These are phyloP conservation scores for Florisuga fusca DNA, from an alignment of 2,797 vertebrate genomes.

Conservation along the genomic window DNA sequence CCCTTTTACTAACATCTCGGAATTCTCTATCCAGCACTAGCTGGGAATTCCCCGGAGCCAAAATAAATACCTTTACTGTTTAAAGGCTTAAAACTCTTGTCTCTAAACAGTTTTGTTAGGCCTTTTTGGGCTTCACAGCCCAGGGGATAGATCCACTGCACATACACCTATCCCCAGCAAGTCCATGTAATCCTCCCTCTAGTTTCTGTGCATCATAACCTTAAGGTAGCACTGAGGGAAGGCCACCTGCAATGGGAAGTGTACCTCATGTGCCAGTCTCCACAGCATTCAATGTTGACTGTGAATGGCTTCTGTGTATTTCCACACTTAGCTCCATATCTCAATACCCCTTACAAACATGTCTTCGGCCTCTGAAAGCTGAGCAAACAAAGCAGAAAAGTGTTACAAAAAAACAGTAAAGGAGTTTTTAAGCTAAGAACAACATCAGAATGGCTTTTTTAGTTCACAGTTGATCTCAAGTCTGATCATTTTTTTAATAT, in stretches of 20 bases:
- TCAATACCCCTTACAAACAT: not conserved
- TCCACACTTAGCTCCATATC: not conserved
- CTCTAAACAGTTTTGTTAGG: no score
- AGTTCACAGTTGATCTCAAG: not conserved
- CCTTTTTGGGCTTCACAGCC: no score
- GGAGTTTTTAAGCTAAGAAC: conserved; percentile 1
- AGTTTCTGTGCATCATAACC: not conserved
- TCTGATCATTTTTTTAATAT: conserved; percentile 20
- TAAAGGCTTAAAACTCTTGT: no score
- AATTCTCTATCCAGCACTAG: no score
- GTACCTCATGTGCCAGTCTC: not conserved
- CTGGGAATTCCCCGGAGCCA: no score
- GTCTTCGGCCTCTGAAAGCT: not conserved
- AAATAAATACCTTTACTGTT: no score
- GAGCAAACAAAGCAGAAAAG: not conserved
- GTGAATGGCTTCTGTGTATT: not conserved
- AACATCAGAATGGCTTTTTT: not conserved
- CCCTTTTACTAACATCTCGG: no score
- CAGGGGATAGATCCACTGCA: not conserved
- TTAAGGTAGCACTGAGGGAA: not conserved
- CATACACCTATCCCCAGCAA: not conserved
- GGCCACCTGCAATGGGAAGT: not conserved
- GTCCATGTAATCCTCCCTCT: not conserved
- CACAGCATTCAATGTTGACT: not conserved
- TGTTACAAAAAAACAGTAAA: not conserved